Evolutionary conservation across 2,113 vertebrate species (phyloP), one percentile per base, ranked within the genome.

Genomic region (Electrona antarctica): DNA sequence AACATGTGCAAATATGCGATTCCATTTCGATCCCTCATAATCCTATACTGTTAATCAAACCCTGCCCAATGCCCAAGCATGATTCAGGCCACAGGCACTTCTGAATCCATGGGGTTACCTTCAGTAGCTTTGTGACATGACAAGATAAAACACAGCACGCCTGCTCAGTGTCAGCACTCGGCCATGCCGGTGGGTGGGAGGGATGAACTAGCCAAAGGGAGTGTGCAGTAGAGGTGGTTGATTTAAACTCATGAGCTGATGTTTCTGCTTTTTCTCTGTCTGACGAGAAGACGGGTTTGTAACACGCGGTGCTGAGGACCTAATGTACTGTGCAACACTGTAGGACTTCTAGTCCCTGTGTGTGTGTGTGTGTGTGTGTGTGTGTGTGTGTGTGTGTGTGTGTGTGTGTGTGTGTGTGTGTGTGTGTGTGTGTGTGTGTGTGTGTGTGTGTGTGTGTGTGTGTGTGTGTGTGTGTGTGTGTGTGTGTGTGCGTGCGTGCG

Each of bases 111-210:
- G 58, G 56, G 77, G 70, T 61, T 86, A 79, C 74, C 62, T 79
- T 83, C 84, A 79, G 92, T 91, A 93, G 90, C 85, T 76, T 52
- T 54, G 47, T 87, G 85, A 87, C 69, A 68, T 71, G 87, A 88
- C 79, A 70, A 90, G 92, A 91, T 89, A 89, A 91, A 91, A 77
- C 57, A 60, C 52, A 76, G 70, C 62, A 73, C 87, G 84, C 91
- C 92, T 93, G 91, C 84, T 90, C 75, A 89, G 67, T 75, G 87
- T 93, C 92, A 92, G 79, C 73, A 51, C 58, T 79, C 66, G 56
- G 64, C 69, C 67, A 33, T 60, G 14, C 80, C 73, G 64, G 21
- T 57, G 72, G 66, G 68, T 69, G 80, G 79, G 62, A 79, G 62
- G 76, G 80, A 83, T 84, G 78, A 84, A 74, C 79, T 69, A 70